Evolutionary conservation across 2,113 vertebrate species (phyloP), one percentile per base, ranked within the genome.

Genomic region (Loxodonta africana): DNA sequence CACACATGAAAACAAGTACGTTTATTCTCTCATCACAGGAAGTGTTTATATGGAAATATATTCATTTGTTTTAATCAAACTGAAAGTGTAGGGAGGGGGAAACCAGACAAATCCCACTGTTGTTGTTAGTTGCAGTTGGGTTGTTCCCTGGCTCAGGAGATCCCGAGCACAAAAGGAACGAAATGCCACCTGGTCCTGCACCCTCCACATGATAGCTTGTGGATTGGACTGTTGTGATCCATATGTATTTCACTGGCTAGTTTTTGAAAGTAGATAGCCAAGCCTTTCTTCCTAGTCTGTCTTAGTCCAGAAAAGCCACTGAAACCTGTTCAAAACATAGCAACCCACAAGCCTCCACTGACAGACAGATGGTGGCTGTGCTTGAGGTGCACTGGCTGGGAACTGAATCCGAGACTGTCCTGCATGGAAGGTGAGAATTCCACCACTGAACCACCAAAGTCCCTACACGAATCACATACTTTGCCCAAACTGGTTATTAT

Each of bases 11-110:
- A 85, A 63, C 30, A 74, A 23, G 33, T 15, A 11, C 8, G 5
- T 25, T 0, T 9, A 10, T 46, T n/a, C n/a, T 87, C 82, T 30
- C 18, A 0, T 51, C 26, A 1, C 0, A 1, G 60, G 17, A 5
- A 65, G 11, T 30, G 30, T 88, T 17, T n/a, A 20, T 0, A 26
- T 0, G 71, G 74, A 86, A 63, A 63, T 2, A 30, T 30, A 6
- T 3, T 5, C 1, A n/a, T 33, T 17, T 20, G 2, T 69, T 57
- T 69, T 5, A 30, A 78, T 60, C 67, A 69, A 25, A 69, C 15
- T 41, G 2, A 71, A n/a, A 65, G 20, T 73, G 5, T 0, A 12
- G 7, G 77, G 17, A 41, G 46, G 1, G 3, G 25, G 5, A n/a
- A 53, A 41, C 5, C 15, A 10, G 23, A 15, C 23, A 44, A 53